These are phyloP conservation scores for Rhynchomys soricoides DNA, from an alignment of 2,113 vertebrate genomes.

Conservation along the genomic window DNA sequence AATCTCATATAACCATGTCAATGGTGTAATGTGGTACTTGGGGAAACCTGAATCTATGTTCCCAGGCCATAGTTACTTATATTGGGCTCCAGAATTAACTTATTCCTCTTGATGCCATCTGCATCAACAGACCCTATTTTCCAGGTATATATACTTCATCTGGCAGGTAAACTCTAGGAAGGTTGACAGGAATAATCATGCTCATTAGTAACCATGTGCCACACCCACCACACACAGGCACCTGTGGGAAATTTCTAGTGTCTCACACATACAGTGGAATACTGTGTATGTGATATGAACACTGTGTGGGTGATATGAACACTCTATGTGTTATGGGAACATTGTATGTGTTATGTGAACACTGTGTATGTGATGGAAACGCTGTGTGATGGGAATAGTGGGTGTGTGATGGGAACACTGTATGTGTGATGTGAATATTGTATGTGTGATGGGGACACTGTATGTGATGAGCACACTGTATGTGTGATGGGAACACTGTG, in stretches of 20 bases:
- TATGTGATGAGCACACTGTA: not conserved
- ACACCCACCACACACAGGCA: not conserved
- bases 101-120: not conserved
- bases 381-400: not conserved
- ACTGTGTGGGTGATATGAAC: not conserved
- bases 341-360: not conserved
- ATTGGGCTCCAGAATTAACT: not conserved
- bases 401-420: not conserved
- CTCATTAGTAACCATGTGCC: not conserved
- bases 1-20: not conserved
- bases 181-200: not conserved
- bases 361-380: not conserved
- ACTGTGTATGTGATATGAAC: not conserved
- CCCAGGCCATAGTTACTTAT: not conserved
- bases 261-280: not conserved
- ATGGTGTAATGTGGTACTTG: not conserved
- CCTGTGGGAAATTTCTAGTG: not conserved
- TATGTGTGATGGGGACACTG: no score
- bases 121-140: not conserved
- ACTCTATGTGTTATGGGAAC: not conserved
- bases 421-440: not conserved
- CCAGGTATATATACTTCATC: not conserved
- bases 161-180: not conserved
- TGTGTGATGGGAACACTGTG: not conserved
- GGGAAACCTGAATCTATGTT: not conserved